Conservation (phyloP, 2,113 vertebrate genomes). For the Anarrhichthys ocellatus region DNA sequence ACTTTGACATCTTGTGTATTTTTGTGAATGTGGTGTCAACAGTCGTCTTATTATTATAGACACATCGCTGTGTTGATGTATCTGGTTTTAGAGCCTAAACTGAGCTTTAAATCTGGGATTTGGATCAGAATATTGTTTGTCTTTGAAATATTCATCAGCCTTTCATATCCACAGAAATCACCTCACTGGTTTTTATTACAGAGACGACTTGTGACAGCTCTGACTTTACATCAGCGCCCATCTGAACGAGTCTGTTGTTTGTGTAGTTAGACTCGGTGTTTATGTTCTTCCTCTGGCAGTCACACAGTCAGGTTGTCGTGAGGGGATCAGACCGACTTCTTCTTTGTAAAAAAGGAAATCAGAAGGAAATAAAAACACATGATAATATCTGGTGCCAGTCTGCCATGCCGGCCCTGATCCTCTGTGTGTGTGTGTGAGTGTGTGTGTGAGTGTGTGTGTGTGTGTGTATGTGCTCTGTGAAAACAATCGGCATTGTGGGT, state of each 20-base stretch:
- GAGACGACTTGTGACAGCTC: background rate
- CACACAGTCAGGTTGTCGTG: slow-evolving; percentile 44
- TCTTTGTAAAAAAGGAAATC: slow-evolving; percentile 61
- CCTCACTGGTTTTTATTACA: background rate
- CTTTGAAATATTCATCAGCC: background rate
- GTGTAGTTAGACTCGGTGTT: slow-evolving; percentile 38
- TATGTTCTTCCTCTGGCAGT: slow-evolving; percentile 52
- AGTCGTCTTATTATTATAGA: background rate
- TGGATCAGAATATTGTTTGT: background rate
- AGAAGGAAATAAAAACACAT: slow-evolving; percentile 55
- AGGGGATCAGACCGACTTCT: slow-evolving; percentile 66
- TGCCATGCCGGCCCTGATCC: slow-evolving; percentile 59
- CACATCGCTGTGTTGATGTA: background rate
- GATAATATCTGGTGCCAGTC: slow-evolving; percentile 77
- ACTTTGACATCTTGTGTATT: background rate
- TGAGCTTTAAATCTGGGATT: background rate
- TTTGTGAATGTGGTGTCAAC: background rate
- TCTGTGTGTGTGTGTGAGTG: slow-evolving; percentile 35
- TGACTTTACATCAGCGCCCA: background rate
- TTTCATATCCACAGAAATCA: background rate
- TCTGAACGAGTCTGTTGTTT: slow-evolving; percentile 38
- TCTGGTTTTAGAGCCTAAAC: background rate
- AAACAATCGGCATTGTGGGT: slow-evolving; percentile 55
- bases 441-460: slow-evolving; percentile 30
- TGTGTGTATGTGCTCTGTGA: slow-evolving; percentile 38